Evolutionary conservation across 2,113 vertebrate genomes (phyloP), one percentile per base, ranked within the genome.

Genomic region (Semnopithecus entellus): DNA sequence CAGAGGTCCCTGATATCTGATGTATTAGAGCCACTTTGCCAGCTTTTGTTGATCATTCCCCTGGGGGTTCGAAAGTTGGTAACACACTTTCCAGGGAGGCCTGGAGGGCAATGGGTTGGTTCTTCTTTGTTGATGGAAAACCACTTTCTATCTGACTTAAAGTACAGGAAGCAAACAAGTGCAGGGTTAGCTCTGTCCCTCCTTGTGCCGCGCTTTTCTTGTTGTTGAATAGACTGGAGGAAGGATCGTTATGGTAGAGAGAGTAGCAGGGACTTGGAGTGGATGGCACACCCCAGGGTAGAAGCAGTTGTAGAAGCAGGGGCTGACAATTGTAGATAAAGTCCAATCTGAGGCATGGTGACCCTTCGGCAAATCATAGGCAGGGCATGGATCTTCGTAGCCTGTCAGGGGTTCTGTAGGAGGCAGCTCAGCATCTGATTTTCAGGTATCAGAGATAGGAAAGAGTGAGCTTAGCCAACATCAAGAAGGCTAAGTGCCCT

Each of bases 161-260:
- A 43, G 30, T 25, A 12, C 30, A 68, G 22, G 52, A 40, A 80
- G 8, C 25, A 20, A n/a, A 27, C 2, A 23, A 45, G 32, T 25
- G 16, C 22, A 50, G 3, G 0, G 0, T 18, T 40, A 8, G 30
- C 18, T 35, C 5, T 22, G 8, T 40, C 1, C 14, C 10, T 88
- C 7, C 9, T 68, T 55, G 38, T 38, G 14, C 25, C 82, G 82
- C 30, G 3, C 17, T 87, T 25, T 90, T 38, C 45, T 81, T 8
- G 27, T 8, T 32, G 79, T 70, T 70, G 73, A 86, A 3, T 48
- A 78, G 43, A 27, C 23, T n/a, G 35, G 57, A n/a, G 20, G 57
- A 59, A 20, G 5, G 76, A 6, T 45, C 0, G 1, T 59, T 43
- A 30, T 30, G 45, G 38, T 55, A 68, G 78, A 61, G 14, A 79